Base-by-base conservation (phyloP, 2,113 vertebrate genomes). In the Myotis lucifugus region DNA sequence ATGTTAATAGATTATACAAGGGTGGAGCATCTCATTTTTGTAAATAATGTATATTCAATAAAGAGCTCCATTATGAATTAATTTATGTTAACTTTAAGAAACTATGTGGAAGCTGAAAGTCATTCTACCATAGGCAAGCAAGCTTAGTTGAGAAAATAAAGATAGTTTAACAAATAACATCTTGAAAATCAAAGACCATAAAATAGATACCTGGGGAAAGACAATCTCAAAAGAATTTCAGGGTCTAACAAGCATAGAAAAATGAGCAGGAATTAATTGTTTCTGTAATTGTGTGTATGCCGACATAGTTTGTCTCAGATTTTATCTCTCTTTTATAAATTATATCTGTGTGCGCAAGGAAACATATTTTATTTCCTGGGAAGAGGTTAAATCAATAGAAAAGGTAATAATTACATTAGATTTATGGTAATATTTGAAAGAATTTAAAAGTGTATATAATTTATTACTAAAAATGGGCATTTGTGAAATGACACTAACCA, bases 141-240 rank as follows among this genome's bases (percentile, higher is more conserved):
- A 67, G 0, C 15, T 52, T 48, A 46, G 12, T 29, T 88, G 56
- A 79, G 19, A 69, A n/a, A 12, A 79, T 27, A 73, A 6, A 61
- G n/a, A 61, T 19, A 34, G 34, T 32, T 85, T 48, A 37, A 88
- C 69, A 91, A 90, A 79, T 12, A 18, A 48, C 6, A 85, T 64
- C n/a, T 93, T 90, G 32, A 91, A 54, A 90, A 73, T 73, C 25
- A 92, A 11, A 87, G 23, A 48, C 40, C 27, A 66, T 90, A n/a
- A 90, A 83, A 94, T 54, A 82, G 29, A 52, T 61, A 42, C 40
- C n/a, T 29, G 29, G 18, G 4, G 56, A 90, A 14, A 42, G 13
- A 18, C 12, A 83, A 84, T 6, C 32, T 81, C 27, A 23, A 66
- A 40, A 93, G 32, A 81, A 64, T 85, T 78, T 72, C 29, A 77